These are phyloP conservation scores for Molossus alvarezi DNA, from an alignment of 2,797 vertebrate genomes.

Conservation along the genomic window DNA sequence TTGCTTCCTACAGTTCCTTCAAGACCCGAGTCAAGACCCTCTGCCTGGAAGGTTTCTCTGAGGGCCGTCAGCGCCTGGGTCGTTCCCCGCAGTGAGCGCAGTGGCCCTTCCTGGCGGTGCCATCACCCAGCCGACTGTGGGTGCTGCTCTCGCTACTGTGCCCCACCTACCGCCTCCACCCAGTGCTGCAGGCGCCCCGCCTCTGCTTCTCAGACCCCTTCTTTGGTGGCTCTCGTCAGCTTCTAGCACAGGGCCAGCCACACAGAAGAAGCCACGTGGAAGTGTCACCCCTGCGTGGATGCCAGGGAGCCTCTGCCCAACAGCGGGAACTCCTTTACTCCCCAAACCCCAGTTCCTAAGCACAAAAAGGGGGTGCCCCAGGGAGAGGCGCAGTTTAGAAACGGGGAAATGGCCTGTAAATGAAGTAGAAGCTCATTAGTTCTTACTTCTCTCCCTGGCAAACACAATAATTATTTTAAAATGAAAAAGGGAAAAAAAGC, in stretches of 20 bases:
- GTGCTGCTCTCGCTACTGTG: not conserved
- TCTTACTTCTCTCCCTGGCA: slow-evolving; percentile 57
- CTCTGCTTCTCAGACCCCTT: not conserved
- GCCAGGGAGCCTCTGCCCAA: not conserved
- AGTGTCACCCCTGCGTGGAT: fast-evolving
- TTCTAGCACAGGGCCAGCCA: not conserved
- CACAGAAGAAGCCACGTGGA: fast-evolving
- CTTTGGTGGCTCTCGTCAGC: not conserved
- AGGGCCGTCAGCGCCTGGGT: not conserved
- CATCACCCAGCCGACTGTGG: not conserved
- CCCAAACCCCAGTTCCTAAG: not conserved
- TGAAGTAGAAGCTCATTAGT: slow-evolving; percentile 68
- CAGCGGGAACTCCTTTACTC: not conserved
- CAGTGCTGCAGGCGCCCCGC: fast-evolving
- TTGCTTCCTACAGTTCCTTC: not conserved
- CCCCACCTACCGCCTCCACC: not conserved
- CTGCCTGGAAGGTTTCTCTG: not conserved
- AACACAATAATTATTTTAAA: slow-evolving; percentile 69
- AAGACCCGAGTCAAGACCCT: not conserved
- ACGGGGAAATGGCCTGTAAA: not conserved
- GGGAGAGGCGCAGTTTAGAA: not conserved
- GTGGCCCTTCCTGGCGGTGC: fast-evolving
- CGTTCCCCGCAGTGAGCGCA: not conserved
- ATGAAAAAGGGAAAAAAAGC: not conserved
- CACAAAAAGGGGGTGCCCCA: not conserved